phyloP scores from a whole-genome alignment of 2,888 invertebrate species.

The Dasysyrphus tricinctus region DNA sequence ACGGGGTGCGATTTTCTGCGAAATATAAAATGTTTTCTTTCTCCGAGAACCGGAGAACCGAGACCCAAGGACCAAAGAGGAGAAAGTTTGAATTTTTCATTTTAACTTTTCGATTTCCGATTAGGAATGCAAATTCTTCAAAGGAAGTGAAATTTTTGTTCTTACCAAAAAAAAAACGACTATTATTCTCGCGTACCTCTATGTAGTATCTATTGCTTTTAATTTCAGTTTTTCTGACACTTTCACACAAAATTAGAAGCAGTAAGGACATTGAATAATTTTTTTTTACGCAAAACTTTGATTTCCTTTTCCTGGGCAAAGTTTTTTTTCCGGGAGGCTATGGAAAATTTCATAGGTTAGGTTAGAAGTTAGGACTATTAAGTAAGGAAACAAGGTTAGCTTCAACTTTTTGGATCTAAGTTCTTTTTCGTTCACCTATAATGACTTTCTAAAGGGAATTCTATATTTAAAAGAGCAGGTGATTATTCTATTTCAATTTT shows the following conservation, averaged over 20 bases:
- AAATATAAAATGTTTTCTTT: constrained; percentile 18
- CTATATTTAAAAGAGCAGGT: no score
- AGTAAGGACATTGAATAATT: background rate
- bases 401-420: background rate
- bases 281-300: background rate
- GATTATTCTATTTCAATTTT: no score
- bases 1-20: background rate
- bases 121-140: constrained; percentile 38
- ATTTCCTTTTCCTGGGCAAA: background rate
- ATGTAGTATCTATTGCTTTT: background rate
- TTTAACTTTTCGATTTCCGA: constrained; percentile 61
- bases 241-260: background rate
- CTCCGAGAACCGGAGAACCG: background rate
- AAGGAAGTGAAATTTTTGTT: constrained; percentile 19
- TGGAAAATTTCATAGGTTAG: background rate
- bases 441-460: background rate
- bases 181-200: background rate
- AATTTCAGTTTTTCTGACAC: background rate
- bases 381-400: background rate
- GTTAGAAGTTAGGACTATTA: background rate
- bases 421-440: background rate
- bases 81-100: constrained; percentile 51
- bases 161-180: background rate
- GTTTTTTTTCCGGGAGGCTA: background rate
- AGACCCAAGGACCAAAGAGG: constrained; percentile 6